Evolutionary conservation across 2,797 vertebrate species (phyloP), one percentile per base, ranked within the genome.

Genomic region (Hydrocynus forskahlii): DNA sequence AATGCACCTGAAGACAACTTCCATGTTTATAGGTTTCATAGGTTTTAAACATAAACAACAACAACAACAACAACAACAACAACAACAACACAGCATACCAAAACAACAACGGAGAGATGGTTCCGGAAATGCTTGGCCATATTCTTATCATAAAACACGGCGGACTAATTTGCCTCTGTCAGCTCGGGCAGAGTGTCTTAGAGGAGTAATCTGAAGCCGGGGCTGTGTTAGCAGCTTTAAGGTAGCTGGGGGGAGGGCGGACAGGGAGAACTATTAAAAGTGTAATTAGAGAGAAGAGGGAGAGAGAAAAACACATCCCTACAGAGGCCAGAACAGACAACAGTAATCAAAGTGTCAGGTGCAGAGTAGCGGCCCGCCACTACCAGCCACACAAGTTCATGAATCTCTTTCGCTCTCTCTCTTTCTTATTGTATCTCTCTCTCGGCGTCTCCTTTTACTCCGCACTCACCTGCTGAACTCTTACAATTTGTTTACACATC

Each of bases 321-420:
- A 67, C 48, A 45, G 62, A 40, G 25, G 40, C 40, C 17, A 73
- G 83, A 84, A 87, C 81, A 85, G 77, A 87, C 81, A 83, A 85
- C 84, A 78, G 55, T 75, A 63, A 81, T 85, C 66, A 71, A 62
- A 70, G 80, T 81, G 81, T 90, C 90, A 89, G 87, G 87, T 89
- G 83, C 23, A 14, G 60, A 1, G 21, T 19, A 55, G 21, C 8
- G 12, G 5, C 25, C 60, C 0, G 14, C 13, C 60, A 63, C 29
- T 63, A 63, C 25, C 60, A 29, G 23, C 23, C 23, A 13, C 59
- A 63, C 25, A 4, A 63, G 25, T 23, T 35, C 60, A 81, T 80
- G 64, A 76, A 88, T 88, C 89, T 87, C 86, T 78, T 70, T 81
- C 80, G 86, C 84, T 85, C 86, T 88, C 25, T 55, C 7, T 52